These are phyloP conservation scores for Apamea anceps DNA, from an alignment of 2,888 invertebrate species.

Conservation along the genomic window DNA sequence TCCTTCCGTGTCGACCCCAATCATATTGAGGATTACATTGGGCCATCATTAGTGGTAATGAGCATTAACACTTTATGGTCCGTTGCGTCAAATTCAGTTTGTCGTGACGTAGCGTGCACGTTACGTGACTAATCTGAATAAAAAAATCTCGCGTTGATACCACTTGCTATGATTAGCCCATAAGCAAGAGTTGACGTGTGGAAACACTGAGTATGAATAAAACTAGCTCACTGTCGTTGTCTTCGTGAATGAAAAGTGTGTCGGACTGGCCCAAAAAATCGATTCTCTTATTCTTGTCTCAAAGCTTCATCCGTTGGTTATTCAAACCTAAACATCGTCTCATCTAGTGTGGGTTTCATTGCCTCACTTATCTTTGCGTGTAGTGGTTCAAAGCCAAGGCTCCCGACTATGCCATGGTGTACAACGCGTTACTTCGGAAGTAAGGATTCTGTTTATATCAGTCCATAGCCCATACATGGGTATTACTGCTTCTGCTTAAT, in stretches of 20 bases:
- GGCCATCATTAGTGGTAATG: constrained; percentile 30
- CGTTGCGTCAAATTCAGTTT: constrained; percentile 53
- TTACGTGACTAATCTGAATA: constrained; percentile 66
- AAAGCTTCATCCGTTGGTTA: neutral
- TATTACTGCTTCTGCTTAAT: too few relatives aligned
- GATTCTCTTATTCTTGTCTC: neutral
- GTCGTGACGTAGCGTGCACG: constrained; percentile 57
- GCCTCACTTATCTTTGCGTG: neutral
- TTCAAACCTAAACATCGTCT: neutral
- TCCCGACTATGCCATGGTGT: neutral
- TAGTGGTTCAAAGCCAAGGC: neutral
- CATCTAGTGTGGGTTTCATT: neutral
- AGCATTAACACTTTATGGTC: constrained; percentile 35
- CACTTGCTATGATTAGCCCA: constrained; percentile 60
- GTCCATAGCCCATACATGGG: neutral
- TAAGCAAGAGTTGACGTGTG: constrained; percentile 52
- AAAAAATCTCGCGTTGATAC: constrained; percentile 62
- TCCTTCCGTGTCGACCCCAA: neutral
- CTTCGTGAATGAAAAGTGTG: neutral
- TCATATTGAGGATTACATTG: constrained; percentile 8
- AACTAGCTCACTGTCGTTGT: constrained; percentile 23
- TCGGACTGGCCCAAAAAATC: constrained; percentile 3
- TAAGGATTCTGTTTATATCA: neutral
- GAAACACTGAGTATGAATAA: constrained; percentile 48
- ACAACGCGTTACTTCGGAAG: neutral